phyloP scores from a whole-genome alignment of 2,888 invertebrate species.

The Dynastes maya region DNA sequence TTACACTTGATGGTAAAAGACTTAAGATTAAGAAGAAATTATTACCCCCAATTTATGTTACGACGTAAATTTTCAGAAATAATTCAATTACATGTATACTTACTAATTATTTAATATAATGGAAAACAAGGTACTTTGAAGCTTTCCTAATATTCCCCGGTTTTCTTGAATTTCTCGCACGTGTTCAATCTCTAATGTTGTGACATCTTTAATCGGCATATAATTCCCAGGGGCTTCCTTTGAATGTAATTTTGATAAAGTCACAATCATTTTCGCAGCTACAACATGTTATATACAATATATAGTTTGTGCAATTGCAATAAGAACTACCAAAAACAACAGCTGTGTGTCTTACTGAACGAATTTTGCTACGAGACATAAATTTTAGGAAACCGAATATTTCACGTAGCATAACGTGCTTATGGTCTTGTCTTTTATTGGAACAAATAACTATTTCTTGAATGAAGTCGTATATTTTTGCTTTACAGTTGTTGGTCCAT shows the following conservation, averaged over 20 bases:
- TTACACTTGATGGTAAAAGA: no score
- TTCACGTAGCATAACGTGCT: neutral
- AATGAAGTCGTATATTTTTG: constrained; percentile 25
- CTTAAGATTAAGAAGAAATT: no score
- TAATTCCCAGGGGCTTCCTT: neutral
- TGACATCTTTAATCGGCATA: neutral
- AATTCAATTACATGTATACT: neutral
- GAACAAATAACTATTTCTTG: constrained; percentile 2
- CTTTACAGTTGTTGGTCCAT: constrained; percentile 20
- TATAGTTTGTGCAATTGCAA: neutral
- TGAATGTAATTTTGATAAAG: constrained; percentile 20
- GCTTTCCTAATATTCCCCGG: neutral
- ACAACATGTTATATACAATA: neutral
- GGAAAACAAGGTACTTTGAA: neutral
- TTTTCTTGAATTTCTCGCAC: neutral
- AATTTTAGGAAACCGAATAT: constrained; percentile 12
- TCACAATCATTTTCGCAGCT: constrained; percentile 6
- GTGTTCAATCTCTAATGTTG: neutral
- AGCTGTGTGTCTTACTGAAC: constrained; percentile 22
- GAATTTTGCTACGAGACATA: constrained; percentile 7
- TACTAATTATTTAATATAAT: constrained; percentile 18
- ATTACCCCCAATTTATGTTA: no score
- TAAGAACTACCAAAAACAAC: constrained; percentile 23
- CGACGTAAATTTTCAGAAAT: neutral
- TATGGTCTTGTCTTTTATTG: neutral